Evolutionary conservation across 2,888 invertebrate genomes (phyloP), one percentile per base, ranked within the genome.

Genomic region (Heterodera filipjevi): DNA sequence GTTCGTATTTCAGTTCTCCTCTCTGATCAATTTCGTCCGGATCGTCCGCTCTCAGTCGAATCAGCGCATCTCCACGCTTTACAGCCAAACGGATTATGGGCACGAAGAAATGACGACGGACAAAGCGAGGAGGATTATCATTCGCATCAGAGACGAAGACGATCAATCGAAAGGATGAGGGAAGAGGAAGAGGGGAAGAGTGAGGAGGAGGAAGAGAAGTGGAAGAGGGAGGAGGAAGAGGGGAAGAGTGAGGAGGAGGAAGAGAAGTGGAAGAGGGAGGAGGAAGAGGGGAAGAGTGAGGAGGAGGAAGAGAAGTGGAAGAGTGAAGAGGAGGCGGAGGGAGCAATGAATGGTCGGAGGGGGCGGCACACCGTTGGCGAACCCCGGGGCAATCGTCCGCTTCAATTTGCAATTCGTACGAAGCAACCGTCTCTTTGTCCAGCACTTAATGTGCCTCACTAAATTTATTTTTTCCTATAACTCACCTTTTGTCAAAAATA

Each of bases 111-210:
- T 75, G 75, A 46, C 68, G 66, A 8, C 46, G 73, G 19, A 64
- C 82, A 66, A 86, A 86, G 27, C 66, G 49, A 1, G 86, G 86
- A 0, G 82, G 71, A 64, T 86, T 86, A 70, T 86, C 86, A 78
- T 86, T 86, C 44, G 84, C 82, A 77, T 86, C 86, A 3, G 73
- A n/a, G 14, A 79, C 78, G 53, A 49, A 79, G 30, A 75, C 30
- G 46, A 32, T 33, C 68, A 75, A 64, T 30, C 68, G 44, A 30
- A 75, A 44, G 10, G n/a, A 22, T 59, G 35, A 75, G n/a, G 46
- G 30, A 49, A 30, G n/a, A 22, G 35, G 10, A n/a, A n/a, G n/a
- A n/a, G n/a, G n/a, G n/a, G n/a, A n/a, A n/a, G n/a, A n/a, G n/a
- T n/a, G n/a, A 19, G 46, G 19, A 64, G 32, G 68, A 14, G 35